Percentiles rank a stretch among this genome's conserved stretches.
Evolutionary conservation across 1,140 invertebrate genomes (phyloP).

Genomic region (Nasonia longicornis): DNA sequence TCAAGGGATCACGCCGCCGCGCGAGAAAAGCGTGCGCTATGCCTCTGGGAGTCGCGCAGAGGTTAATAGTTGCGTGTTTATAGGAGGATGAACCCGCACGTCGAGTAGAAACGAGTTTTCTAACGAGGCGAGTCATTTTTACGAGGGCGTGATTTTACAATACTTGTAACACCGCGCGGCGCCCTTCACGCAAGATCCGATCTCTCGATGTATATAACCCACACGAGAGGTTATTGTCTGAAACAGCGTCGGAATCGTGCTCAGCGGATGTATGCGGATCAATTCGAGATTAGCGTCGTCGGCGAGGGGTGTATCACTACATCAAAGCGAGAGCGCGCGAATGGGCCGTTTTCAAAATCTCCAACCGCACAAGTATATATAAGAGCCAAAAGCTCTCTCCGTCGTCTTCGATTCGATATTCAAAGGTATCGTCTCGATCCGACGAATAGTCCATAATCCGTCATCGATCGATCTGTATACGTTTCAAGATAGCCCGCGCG

Average conservation of each 20-base stretch:
- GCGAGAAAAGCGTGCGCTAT: conserved; percentile 13
- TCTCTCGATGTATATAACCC: background rate
- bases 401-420: conserved; percentile 20
- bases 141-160: background rate
- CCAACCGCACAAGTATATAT: background rate
- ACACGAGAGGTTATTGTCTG: background rate
- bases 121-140: conserved; percentile 35
- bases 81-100: conserved; percentile 24
- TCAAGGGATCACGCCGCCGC: conserved; percentile 11
- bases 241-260: too few relatives aligned
- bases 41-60: background rate
- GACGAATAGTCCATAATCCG: conserved; percentile 33
- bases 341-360: background rate
- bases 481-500: conserved; percentile 24
- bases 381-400: background rate
- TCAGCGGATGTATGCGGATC: background rate
- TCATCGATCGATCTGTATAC: conserved; percentile 38
- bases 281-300: conserved; percentile 29
- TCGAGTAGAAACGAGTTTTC: conserved; percentile 17
- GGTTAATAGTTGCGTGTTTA: background rate
- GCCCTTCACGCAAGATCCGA: background rate
- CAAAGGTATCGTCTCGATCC: conserved; percentile 22
- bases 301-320: conserved; percentile 34
- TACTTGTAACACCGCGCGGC: too few relatives aligned
- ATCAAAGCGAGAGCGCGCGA: conserved; percentile 35